Conservation (phyloP, 2,113 vertebrate species). For the Trachemys scripta region DNA sequence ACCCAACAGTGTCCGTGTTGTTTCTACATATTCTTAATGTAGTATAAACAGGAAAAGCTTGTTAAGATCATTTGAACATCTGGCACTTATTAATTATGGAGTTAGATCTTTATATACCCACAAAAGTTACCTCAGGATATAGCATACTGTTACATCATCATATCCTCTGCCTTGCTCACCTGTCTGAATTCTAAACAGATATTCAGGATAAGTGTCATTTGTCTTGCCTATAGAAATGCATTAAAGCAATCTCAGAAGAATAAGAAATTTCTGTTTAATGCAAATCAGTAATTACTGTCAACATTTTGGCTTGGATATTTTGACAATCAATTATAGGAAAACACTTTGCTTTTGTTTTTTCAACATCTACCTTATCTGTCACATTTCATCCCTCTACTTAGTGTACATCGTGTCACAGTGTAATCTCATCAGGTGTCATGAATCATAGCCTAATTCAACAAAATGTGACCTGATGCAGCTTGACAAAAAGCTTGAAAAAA, state of each 20-base stretch:
- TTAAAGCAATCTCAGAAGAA: background rate
- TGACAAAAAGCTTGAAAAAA: conserved; percentile 26
- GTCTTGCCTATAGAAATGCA: background rate
- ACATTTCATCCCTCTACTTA: background rate
- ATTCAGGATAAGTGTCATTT: background rate
- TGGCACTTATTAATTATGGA: background rate
- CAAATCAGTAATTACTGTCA: background rate
- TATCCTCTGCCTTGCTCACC: background rate
- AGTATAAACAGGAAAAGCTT: background rate
- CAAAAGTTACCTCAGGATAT: accelerated
- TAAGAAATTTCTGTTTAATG: background rate
- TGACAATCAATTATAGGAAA: background rate
- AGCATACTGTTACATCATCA: accelerated
- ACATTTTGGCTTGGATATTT: background rate
- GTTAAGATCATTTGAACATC: background rate
- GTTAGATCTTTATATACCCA: background rate
- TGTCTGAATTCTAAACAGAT: accelerated
- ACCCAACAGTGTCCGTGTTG: background rate
- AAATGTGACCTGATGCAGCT: background rate
- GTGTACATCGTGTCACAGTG: background rate
- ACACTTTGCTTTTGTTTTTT: accelerated
- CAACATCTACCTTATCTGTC: background rate
- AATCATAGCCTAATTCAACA: background rate
- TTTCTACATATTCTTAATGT: background rate
- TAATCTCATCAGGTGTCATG: background rate